Evolutionary conservation across 2,113 vertebrate species (phyloP), one percentile per base, ranked within the genome.

Genomic region (Neoarius graeffei): DNA sequence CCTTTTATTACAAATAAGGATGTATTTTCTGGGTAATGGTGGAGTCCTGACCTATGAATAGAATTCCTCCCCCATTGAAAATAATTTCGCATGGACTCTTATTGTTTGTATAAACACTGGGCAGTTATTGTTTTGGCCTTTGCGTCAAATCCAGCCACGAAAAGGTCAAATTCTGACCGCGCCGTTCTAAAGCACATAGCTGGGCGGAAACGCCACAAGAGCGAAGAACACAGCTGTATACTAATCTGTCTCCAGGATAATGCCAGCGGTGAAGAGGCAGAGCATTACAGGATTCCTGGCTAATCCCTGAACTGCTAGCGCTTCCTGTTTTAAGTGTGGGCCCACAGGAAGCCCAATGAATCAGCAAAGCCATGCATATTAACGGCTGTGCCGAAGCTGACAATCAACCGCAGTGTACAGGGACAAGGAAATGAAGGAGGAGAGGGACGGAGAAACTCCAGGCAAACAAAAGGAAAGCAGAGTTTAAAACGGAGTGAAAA

Each of bases 271-370:
- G 67, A 42, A 30, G 50, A 80, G 60, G 57, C 66, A 73, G 74
- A 77, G 56, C 77, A 82, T 83, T 89, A 82, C n/a, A 0, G 57
- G 79, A 90, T 59, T 89, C 80, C 88, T 66, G 73, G 25, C 54
- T 89, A 89, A 89, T 89, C 67, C 88, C 35, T 57, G 52, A 85
- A 73, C n/a, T 66, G 73, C 85, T 25, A 86, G 7, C 27, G 83
- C 71, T 59, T 86, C 81, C 83, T 71, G 80, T 79, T 60, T 30
- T 35, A 14, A 89, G 69, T 82, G 56, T 74, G 79, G 79, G 83
- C 67, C 71, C 64, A 79, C 56, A 84, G 64, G 74, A 84, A 87
- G 71, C 57, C 23, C n/a, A 87, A 19, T 50, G 54, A 84, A 88
- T 54, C 81, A 73, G 73, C 85, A 90, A 86, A 85, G 89, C 71